Base-by-base conservation (phyloP, 2,888 invertebrate species). In the Lochmaea capreae region DNA sequence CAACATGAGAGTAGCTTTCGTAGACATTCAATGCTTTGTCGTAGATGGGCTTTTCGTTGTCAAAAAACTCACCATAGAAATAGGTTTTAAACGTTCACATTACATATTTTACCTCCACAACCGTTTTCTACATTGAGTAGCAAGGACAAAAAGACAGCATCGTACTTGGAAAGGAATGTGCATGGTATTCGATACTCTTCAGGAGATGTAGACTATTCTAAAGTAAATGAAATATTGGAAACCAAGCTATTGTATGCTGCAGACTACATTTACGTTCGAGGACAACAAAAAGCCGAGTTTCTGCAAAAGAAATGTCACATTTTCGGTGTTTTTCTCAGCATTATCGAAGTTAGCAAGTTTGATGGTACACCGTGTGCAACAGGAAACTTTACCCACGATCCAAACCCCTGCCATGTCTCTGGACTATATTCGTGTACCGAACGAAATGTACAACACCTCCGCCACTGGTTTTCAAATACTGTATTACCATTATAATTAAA, bases 271-370 rank as follows among this genome's bases (percentile, higher is more conserved):
- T 65, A 65, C 49, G 49, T 65, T 18, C n/a, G 52, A 49, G 52
- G 65, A 9, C n/a, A 22, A 12, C 65, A 65, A 22, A 65, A 65
- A 18, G 12, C 14, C 14, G 65, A 65, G 3, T 65, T 42, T 49
- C 22, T 65, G 26, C 14, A 10, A 26, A 22, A 49, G 22, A 49
- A 65, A 49, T 65, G 65, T 65, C 14, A 39, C 2, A 22, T 22
- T 26, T 52, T 46, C 9, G 49, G 49, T n/a, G 22, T 49, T 65
- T 65, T 49, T 22, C 14, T 16, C 6, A 4, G 8, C 6, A 65
- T 65, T 26, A 49, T 65, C 12, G 65, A 65, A 10, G 65, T 65
- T 52, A 26, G 49, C 22, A 42, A 26, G n/a, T 65, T 42, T 42
- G 65, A 65, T 65, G 33, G 52, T 8, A 65, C 65, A 14, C 11